Evolutionary conservation across 2,888 invertebrate genomes (phyloP), one percentile per base, ranked within the genome.

Genomic region (Cybosia mesomella): DNA sequence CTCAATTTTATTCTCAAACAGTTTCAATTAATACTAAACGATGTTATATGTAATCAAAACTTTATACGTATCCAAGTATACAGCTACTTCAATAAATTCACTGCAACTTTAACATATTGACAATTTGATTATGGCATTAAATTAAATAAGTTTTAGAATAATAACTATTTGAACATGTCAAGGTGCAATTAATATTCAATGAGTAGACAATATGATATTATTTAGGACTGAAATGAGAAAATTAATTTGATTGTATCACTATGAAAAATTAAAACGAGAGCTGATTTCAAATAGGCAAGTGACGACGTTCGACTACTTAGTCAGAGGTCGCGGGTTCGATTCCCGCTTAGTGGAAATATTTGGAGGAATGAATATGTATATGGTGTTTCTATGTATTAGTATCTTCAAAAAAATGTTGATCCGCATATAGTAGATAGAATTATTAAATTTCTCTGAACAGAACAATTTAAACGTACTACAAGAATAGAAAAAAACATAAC

Each of bases 121-220:
- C 73, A 77, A 66, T 58, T 73, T 64, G n/a, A 70, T 74, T 77
- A 67, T 75, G 67, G 61, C 39, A 67, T 22, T 18, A 73, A 77
- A 79, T 77, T 79, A 74, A 75, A 76, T 64, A 76, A 80, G 72
- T 79, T 79, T 66, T 39, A 0, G n/a, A 43, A 60, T 64, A 39
- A 60, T 24, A 59, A 39, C 57, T 67, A 57, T 34, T 64, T 64
- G 2, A 67, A 24, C 57, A 66, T 28, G 13, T 43, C 28, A 34
- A 34, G 32, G 13, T 58, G 55, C 43, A 62, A 67, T 67, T 67
- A 67, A 67, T 58, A 57, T 58, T 58, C 43, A 62, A 62, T 67
- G 34, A 62, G n/a, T 2, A 10, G 22, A 21, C 22, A 54, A 15
- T 34, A 13, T 34, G 7, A 18, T 24, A 43, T n/a, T 24, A n/a